These are phyloP conservation scores for Mercenaria mercenaria DNA, from an alignment of 1,140 invertebrate genomes.

Conservation along the genomic window DNA sequence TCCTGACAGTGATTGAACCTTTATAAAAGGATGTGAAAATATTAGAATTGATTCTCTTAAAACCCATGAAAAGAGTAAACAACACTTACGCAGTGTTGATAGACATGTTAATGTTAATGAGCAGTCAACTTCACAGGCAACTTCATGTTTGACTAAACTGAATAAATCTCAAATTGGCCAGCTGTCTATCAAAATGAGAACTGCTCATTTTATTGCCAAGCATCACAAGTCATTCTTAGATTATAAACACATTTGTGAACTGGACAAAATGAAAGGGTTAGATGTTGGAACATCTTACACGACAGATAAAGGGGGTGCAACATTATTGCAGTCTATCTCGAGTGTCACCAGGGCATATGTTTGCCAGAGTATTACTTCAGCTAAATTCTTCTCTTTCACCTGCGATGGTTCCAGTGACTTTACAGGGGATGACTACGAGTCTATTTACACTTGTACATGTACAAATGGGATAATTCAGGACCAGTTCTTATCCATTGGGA, in stretches of 20 bases:
- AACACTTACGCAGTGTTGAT: no score
- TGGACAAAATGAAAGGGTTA: conserved; percentile 45
- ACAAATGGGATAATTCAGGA: conserved; percentile 13
- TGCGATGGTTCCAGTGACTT: conserved; percentile 44
- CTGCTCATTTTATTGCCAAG: conserved; percentile 33
- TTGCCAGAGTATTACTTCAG: not conserved
- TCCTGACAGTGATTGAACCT: not conserved
- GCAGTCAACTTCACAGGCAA: no score
- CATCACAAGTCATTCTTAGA: not conserved
- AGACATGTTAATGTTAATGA: not conserved
- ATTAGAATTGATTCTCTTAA: conserved; percentile 34
- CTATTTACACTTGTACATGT: conserved; percentile 29
- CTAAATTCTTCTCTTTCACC: conserved; percentile 36
- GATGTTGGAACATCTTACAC: conserved; percentile 42
- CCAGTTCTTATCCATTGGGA: conserved; percentile 11
- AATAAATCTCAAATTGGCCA: not conserved
- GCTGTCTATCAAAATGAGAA: conserved; percentile 2
- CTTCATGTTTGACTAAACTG: no score
- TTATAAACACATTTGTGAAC: not conserved
- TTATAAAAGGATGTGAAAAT: conserved; percentile 31
- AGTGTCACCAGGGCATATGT: conserved; percentile 5
- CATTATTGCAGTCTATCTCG: not conserved
- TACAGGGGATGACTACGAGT: conserved; percentile 33
- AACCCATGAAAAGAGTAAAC: conserved; percentile 33
- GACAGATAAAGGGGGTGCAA: not conserved